Evolutionary conservation across 2,113 vertebrate genomes (phyloP).

Genomic region (Tricholaema leucomelas): DNA sequence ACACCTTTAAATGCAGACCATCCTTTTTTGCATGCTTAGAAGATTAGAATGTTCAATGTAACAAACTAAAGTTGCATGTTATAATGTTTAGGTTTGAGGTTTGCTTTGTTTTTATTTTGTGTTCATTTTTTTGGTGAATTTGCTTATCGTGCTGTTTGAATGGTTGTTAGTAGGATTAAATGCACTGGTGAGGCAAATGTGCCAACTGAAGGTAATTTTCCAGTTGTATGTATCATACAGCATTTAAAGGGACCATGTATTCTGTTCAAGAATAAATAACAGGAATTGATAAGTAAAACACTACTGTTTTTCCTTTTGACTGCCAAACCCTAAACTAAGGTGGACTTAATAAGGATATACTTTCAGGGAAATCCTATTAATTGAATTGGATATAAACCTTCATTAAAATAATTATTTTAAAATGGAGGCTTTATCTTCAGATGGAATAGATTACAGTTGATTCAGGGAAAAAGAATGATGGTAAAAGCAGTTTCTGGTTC

Average conservation of each 20-base stretch:
- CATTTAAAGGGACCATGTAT: constrained; percentile 81
- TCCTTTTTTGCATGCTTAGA: constrained; percentile 87
- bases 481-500: constrained; percentile 74
- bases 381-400: constrained; percentile 61
- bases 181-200: constrained; percentile 75
- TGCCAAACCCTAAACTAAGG: constrained; percentile 74
- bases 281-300: constrained; percentile 43
- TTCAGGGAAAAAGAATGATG: constrained; percentile 45
- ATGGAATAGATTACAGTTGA: constrained; percentile 55
- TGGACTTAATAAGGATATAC: constrained; percentile 28
- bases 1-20: constrained; percentile 74
- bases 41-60: constrained; percentile 81
- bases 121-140: constrained; percentile 79
- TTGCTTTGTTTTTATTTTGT: constrained; percentile 67
- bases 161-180: constrained; percentile 77
- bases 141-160: constrained; percentile 81
- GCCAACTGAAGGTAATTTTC: constrained; percentile 77
- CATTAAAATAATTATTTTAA: constrained; percentile 60
- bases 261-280: constrained; percentile 61
- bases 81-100: constrained; percentile 76
- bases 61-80: constrained; percentile 85
- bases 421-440: constrained; percentile 59
- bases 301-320: constrained; percentile 63
- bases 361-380: constrained; percentile 47
- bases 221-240: constrained; percentile 81